Conservation (phyloP, 2,113 vertebrate species). For the Oreochromis tanganicae region DNA sequence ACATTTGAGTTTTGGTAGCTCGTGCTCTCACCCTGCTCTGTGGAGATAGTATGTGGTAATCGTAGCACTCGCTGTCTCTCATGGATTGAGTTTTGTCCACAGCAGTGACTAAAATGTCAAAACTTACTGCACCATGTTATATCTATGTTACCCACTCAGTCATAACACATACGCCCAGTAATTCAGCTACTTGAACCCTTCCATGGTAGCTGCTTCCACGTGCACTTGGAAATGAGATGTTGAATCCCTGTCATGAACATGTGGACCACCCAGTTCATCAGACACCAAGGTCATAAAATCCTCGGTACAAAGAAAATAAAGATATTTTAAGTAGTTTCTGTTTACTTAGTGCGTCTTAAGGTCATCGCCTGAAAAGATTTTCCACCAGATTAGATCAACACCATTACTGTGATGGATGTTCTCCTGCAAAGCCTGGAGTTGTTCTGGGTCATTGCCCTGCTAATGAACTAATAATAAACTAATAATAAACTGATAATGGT, state of each 20-base stretch:
- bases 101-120: background rate
- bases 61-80: rapidly evolving
- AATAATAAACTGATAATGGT: background rate
- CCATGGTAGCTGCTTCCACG: background rate
- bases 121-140: background rate
- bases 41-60: rapidly evolving
- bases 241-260: background rate
- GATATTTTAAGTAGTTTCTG: background rate
- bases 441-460: background rate
- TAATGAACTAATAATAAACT: background rate
- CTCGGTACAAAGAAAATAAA: background rate
- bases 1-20: background rate
- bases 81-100: background rate
- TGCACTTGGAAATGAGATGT: background rate
- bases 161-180: rapidly evolving
- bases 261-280: background rate
- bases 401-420: background rate
- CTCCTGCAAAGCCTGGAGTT: background rate
- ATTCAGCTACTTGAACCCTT: background rate
- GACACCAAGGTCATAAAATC: background rate
- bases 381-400: background rate
- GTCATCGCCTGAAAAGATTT: background rate
- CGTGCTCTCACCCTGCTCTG: background rate
- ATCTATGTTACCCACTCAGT: background rate
- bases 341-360: background rate